Conservation (phyloP, 2,888 invertebrate genomes). For the Pteria penguin region DNA sequence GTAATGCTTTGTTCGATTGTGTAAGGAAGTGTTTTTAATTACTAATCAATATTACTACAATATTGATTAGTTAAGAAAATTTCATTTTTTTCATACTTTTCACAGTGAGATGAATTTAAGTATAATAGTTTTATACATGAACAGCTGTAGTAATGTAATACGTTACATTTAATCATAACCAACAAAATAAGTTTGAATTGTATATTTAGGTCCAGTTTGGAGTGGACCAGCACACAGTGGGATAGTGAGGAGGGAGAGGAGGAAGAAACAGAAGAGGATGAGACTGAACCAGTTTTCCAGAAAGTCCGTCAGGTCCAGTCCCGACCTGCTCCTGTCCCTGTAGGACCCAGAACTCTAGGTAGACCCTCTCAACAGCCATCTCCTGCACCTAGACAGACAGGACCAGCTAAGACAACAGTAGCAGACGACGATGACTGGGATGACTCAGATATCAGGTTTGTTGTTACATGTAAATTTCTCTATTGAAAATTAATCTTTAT, state of each 20-base stretch:
- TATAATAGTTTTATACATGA: too few species aligned
- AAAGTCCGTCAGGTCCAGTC: conserved; percentile 47
- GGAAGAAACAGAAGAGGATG: conserved; percentile 84
- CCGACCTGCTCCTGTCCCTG: conserved; percentile 41
- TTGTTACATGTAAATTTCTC: too few species aligned
- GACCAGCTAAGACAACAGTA: conserved; percentile 16
- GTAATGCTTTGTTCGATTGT: too few species aligned
- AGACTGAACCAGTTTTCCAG: conserved; percentile 78
- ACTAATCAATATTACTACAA: too few species aligned
- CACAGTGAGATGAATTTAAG: too few species aligned
- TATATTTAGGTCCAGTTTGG: conserved; percentile 69
- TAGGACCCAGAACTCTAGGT: neutral
- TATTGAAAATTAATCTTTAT: too few species aligned
- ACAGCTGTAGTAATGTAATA: too few species aligned
- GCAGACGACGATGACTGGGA: conserved; percentile 58
- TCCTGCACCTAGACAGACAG: conserved; percentile 13
- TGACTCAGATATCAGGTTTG: conserved; percentile 59
- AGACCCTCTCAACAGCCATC: conserved; percentile 3
- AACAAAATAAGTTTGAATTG: too few species aligned
- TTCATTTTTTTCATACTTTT: too few species aligned
- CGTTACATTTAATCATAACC: too few species aligned
- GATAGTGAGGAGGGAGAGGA: conserved; percentile 66
- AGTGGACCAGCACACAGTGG: conserved; percentile 74
- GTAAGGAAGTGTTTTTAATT: too few species aligned
- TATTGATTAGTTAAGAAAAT: too few species aligned